These are phyloP conservation scores for Drosophila lacteicornis DNA, from an alignment of 1,140 invertebrate species.

Conservation along the genomic window DNA sequence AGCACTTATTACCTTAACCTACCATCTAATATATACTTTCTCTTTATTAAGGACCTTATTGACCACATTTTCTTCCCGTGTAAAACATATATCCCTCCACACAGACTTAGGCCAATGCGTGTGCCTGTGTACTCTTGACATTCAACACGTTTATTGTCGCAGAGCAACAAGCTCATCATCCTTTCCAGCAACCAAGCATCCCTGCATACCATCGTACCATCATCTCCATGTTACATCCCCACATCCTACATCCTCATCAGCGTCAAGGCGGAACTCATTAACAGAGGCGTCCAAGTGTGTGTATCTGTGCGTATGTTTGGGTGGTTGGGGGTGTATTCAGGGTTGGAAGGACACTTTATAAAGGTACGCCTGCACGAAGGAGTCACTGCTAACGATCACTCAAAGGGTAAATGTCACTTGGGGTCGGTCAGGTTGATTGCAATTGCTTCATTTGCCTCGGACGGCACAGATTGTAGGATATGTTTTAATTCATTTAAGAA, in stretches of 20 bases:
- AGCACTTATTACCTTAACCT: not conserved
- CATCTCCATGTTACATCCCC: not conserved
- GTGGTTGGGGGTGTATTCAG: conserved; percentile 2
- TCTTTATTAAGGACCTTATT: not conserved
- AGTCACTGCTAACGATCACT: conserved; percentile 12
- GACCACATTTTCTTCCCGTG: not conserved
- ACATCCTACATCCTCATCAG: conserved; percentile 53
- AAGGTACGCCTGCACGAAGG: not conserved
- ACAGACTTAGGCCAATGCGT: conserved; percentile 14
- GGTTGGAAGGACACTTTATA: conserved; percentile 18
- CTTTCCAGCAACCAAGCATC: not conserved
- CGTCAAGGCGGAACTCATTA: conserved; percentile 62
- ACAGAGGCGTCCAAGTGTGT: conserved; percentile 46
- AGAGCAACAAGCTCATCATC: conserved; percentile 56
- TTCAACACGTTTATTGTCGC: conserved; percentile 64
- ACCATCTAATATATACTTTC: not conserved
- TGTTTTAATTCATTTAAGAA: too few relatives aligned
- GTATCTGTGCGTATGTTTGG: conserved; percentile 8
- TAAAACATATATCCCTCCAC: conserved; percentile 2
- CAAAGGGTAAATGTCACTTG: conserved; percentile 3
- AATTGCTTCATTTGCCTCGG: not conserved
- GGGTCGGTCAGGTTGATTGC: not conserved
- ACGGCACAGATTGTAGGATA: too few relatives aligned
- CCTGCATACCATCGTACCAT: not conserved
- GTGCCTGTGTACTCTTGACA: conserved; percentile 50